These are phyloP conservation scores for Drosophila pegasa DNA, from an alignment of 2,888 invertebrate species.

Conservation along the genomic window DNA sequence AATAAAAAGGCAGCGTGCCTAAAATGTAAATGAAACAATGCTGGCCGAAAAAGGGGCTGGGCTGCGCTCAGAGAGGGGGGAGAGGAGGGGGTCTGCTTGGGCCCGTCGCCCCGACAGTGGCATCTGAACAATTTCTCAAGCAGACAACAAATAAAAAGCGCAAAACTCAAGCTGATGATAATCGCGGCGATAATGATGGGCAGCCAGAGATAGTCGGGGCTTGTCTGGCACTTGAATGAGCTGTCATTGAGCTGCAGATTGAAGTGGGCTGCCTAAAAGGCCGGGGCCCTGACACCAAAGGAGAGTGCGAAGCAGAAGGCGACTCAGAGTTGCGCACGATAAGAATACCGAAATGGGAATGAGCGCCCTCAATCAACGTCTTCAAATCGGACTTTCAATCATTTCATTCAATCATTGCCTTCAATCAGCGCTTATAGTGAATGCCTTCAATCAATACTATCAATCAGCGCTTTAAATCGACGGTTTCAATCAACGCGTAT, in stretches of 20 bases:
- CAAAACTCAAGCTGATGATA: slow-evolving; percentile 48
- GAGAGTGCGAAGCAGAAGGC: no score
- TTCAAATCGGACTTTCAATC: slow-evolving; percentile 2
- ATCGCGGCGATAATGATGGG: slow-evolving; percentile 37
- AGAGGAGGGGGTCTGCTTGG: neutral
- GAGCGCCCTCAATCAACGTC: neutral
- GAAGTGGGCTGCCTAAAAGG: slow-evolving; percentile 27
- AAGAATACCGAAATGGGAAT: no score
- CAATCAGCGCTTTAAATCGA: slow-evolving; percentile 2
- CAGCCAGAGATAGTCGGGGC: slow-evolving; percentile 32
- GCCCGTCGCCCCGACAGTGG: slow-evolving; percentile 50
- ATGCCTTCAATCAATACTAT: slow-evolving; percentile 3
- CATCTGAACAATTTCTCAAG: slow-evolving; percentile 74
- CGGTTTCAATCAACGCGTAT: slow-evolving; percentile 4
- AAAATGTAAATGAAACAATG: slow-evolving; percentile 75
- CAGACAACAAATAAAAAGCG: slow-evolving; percentile 68
- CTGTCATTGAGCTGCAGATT: slow-evolving; percentile 53
- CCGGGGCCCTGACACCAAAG: neutral
- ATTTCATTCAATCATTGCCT: neutral
- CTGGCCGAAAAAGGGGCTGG: slow-evolving; percentile 47
- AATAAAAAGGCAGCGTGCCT: slow-evolving; percentile 73
- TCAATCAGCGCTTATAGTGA: slow-evolving; percentile 8
- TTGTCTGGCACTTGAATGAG: slow-evolving; percentile 63
- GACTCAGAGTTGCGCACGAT: no score
- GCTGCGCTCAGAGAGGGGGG: slow-evolving; percentile 14